Base-by-base conservation (phyloP, 2,797 vertebrate species). In the Natrix natrix region DNA sequence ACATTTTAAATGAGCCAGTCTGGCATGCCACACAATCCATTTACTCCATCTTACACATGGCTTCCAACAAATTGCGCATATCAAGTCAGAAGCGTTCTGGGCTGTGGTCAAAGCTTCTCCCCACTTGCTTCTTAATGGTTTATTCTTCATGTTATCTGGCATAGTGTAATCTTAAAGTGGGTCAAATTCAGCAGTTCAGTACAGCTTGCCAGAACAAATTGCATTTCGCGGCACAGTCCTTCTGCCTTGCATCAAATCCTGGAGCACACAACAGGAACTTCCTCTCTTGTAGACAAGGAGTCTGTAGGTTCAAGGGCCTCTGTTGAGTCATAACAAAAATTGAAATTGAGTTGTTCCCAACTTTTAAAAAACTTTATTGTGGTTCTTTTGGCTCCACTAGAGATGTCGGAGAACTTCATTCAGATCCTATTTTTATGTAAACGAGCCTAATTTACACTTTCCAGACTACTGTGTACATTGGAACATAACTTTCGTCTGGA, bases 191-290 rank as follows among this genome's bases (percentile, higher is more conserved):
- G 74, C 52, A n/a, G 96, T 93, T 93, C 24, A 55, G 56, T 74
- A 8, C 0, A 0, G 93, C 94, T 89, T 92, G 93, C 96, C 97
- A 97, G 92, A 96, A 96, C 93, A 96, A 97, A 96, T 57, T 94
- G 0, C 90, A 83, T 95, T 96, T 94, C 89, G 95, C 94, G 96
- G 90, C 94, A 91, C 86, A 93, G 94, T 61, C 86, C 2, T 94
- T 94, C 83, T 96, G 93, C 95, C 95, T 95, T 92, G 95, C 69
- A 94, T 97, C 92, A 95, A 93, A 91, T 48, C 28, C 90, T 96
- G 93, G 95, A 94, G 32, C 63, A 89, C 57, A 95, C 60, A 95
- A 94, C 63, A 91, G 92, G 91, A 86, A 92, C 87, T 94, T 95
- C 94, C 93, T 97, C 63, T 96, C 26, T 55, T 96, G 87, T 93